phyloP scores from a whole-genome alignment of 2,888 invertebrate genomes.

The Chorisops tibialis region DNA sequence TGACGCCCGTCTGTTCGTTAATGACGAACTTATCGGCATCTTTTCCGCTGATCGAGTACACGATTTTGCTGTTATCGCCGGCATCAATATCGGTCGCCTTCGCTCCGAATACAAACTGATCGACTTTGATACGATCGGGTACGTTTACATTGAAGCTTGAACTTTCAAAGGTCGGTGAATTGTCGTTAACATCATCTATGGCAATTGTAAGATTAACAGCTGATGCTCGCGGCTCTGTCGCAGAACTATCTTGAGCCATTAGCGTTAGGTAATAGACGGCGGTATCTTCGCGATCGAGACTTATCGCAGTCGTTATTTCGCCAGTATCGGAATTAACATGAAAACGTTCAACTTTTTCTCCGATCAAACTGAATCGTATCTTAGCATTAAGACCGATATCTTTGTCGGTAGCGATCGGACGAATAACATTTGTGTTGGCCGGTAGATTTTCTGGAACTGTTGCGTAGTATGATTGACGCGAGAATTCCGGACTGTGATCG shows the following conservation, averaged over 20 bases:
- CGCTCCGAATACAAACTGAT: conserved; percentile 87
- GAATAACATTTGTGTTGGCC: conserved; percentile 71
- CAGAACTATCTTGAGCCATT: conserved; percentile 85
- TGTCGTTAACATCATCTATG: conserved; percentile 82
- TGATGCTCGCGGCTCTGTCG: conserved; percentile 78
- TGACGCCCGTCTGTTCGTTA: conserved; percentile 78
- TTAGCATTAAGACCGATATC: conserved; percentile 83
- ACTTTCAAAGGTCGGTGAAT: conserved; percentile 73
- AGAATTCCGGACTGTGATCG: conserved; percentile 88
- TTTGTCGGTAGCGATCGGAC: conserved; percentile 75
- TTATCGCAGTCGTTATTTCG: conserved; percentile 67
- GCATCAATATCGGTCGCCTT: conserved; percentile 81
- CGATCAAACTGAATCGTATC: conserved; percentile 79
- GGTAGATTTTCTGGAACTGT: conserved; percentile 79
- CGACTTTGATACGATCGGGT: conserved; percentile 73
- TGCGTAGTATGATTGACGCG: conserved; percentile 74
- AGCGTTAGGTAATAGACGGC: conserved; percentile 75
- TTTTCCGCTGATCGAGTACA: conserved; percentile 73
- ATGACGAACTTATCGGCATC: conserved; percentile 76
- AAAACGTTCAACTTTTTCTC: conserved; percentile 79
- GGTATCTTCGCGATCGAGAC: conserved; percentile 76
- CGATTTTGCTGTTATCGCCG: conserved; percentile 75
- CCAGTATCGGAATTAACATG: conserved; percentile 75
- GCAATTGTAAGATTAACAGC: conserved; percentile 78
- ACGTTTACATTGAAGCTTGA: conserved; percentile 75